phyloP scores from a whole-genome alignment of 2,888 invertebrate genomes.

The Ennomos quercinarius region DNA sequence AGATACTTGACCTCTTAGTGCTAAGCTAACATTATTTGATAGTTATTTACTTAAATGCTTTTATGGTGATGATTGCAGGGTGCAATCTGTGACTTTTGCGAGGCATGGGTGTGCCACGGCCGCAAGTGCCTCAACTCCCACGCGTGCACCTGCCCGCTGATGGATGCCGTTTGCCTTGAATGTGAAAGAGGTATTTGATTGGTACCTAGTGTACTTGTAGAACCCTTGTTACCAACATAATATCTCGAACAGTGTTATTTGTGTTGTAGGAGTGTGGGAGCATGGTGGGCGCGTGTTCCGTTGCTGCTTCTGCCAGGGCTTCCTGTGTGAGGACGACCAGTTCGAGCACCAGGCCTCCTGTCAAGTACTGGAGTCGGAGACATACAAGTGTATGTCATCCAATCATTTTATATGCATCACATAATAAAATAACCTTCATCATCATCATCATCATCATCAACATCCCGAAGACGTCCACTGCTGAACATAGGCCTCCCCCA shows the following conservation, averaged over 20 bases:
- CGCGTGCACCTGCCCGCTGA: slow-evolving; percentile 95
- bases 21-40: too few relatives aligned
- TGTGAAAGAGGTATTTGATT: slow-evolving; percentile 89
- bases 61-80: slow-evolving; percentile 85
- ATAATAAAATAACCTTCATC: too few relatives aligned
- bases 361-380: slow-evolving; percentile 97
- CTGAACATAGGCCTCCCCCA: too few relatives aligned
- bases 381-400: slow-evolving; percentile 92
- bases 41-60: too few relatives aligned
- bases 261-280: slow-evolving; percentile 92
- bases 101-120: slow-evolving; percentile 98
- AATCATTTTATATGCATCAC: neutral
- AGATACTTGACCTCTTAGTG: too few relatives aligned
- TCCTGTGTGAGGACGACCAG: slow-evolving; percentile 97
- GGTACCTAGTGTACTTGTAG: neutral
- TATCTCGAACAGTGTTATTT: neutral
- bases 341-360: slow-evolving; percentile 99
- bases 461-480: too few relatives aligned
- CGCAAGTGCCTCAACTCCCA: slow-evolving; percentile 95
- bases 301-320: slow-evolving; percentile 96
- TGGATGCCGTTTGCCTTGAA: slow-evolving; percentile 95
- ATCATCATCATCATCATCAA: too few relatives aligned
- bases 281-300: slow-evolving; percentile 97
- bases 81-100: slow-evolving; percentile 98
- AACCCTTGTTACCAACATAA: neutral